Evolutionary conservation across 2,888 invertebrate species (phyloP), one percentile per base, ranked within the genome.

Genomic region (Gastracanthus pulcherrimus): DNA sequence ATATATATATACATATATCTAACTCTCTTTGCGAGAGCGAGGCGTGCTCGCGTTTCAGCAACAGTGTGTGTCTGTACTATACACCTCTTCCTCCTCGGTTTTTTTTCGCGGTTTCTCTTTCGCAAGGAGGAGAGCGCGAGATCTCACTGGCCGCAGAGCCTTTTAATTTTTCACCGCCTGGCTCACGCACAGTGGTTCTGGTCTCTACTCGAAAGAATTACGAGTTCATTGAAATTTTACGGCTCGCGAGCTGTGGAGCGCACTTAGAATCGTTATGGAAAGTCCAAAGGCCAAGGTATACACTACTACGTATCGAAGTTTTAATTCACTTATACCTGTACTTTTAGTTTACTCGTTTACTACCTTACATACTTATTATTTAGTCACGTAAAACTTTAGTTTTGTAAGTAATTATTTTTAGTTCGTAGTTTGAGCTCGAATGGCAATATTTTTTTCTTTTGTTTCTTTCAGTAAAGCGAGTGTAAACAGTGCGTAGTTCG

Each of bases 391-490:
- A 13, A 34, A 3, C 29, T 29, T 66, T 70, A 70, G 55, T 58
- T 58, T 58, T 69, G 11, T 71, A 72, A 72, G 38, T n/a, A 29
- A 55, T 60, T 67, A 62, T 7, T 74, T 70, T 45, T 77, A 7
- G 6, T 72, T 77, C 34, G 58, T 72, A 60, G 60, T 48, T 67
- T 60, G 31, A 16, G 26, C n/a, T n/a, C n/a, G 70, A 64, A n/a
- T 26, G 38, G 64, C 70, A 81, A 60, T 55, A 34, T 66, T 72
- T 74, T 69, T 13, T 51, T 76, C 3, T 76, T 70, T 31, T 81
- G 48, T 82, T 82, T 76, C 26, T 81, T 81, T 77, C 76, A n/a
- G n/a, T n/a, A n/a, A n/a, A n/a, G n/a, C n/a, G n/a, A n/a, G 19
- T 69, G 16, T 66, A 67, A 7, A 66, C 71, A 62, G 64, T 64